A percentile compares a stretch with the other conserved stretches of the same genome.
phyloP scores from a whole-genome alignment of 1,140 invertebrate species.

The Procambarus virginalis region DNA sequence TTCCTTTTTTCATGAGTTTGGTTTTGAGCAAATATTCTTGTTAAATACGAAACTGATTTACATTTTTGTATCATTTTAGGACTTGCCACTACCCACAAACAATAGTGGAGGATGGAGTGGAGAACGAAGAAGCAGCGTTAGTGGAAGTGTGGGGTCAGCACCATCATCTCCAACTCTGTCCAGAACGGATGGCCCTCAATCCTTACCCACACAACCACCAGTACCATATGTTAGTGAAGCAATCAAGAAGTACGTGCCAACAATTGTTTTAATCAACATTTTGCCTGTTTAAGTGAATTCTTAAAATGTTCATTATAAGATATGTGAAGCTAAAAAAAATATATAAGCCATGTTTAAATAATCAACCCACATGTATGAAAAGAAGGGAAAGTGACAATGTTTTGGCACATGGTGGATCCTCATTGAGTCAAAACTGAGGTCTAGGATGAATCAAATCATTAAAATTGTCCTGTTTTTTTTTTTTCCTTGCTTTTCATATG shows the following conservation, averaged over 20 bases:
- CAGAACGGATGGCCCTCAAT: slow-evolving; percentile 43
- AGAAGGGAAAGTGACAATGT: no score
- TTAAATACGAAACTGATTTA: not conserved
- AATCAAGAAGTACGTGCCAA: slow-evolving; percentile 63
- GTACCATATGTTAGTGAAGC: slow-evolving; percentile 67
- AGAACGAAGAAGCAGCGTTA: slow-evolving; percentile 54
- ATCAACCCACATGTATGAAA: no score
- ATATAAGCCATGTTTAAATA: no score
- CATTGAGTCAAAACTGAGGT: no score
- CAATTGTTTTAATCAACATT: not conserved
- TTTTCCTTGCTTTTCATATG: no score
- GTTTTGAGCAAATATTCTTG: not conserved
- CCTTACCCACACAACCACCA: slow-evolving; percentile 61
- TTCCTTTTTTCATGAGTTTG: not conserved
- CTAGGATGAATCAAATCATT: no score
- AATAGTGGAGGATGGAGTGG: slow-evolving; percentile 10
- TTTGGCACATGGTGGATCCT: no score
- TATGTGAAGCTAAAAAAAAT: no score
- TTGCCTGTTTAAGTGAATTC: not conserved
- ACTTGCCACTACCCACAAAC: slow-evolving; percentile 45
- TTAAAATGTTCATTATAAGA: no score
- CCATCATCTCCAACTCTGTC: slow-evolving; percentile 70
- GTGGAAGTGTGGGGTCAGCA: slow-evolving; percentile 70
- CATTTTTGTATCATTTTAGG: not conserved
- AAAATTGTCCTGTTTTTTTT: no score